These are phyloP conservation scores for Pediacus dermestoides DNA, from an alignment of 2,888 invertebrate species.

Conservation along the genomic window DNA sequence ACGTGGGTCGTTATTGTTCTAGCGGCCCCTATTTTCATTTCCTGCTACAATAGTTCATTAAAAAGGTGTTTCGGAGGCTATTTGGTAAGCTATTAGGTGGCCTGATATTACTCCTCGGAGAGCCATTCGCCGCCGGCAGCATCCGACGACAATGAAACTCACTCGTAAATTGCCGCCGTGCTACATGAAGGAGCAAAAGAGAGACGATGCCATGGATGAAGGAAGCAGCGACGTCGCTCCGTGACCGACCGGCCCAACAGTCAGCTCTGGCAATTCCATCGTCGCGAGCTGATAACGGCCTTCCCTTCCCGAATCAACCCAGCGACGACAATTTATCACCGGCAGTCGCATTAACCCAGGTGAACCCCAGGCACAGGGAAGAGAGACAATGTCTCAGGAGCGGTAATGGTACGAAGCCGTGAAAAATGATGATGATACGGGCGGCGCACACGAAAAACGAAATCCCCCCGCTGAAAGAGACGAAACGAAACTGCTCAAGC, in stretches of 20 bases:
- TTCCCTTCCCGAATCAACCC: slow-evolving; percentile 37
- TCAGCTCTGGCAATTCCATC: slow-evolving; percentile 38
- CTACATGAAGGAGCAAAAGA: background rate
- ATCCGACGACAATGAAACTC: slow-evolving; percentile 52
- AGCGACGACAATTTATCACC: slow-evolving; percentile 49
- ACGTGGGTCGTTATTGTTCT: slow-evolving; percentile 41
- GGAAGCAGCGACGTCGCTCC: background rate
- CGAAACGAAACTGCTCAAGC: too few relatives aligned
- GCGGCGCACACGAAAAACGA: slow-evolving; percentile 40
- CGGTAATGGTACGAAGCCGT: slow-evolving; percentile 49
- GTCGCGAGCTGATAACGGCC: slow-evolving; percentile 47
- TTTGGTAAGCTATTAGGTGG: slow-evolving; percentile 67
- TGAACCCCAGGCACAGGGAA: slow-evolving; percentile 41
- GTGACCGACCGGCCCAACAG: slow-evolving; percentile 2
- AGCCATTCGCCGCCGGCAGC: slow-evolving; percentile 50
- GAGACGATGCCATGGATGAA: background rate
- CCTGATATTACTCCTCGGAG: slow-evolving; percentile 53
- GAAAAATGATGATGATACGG: slow-evolving; percentile 51
- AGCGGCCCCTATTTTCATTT: slow-evolving; percentile 52
- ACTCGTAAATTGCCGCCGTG: slow-evolving; percentile 46
- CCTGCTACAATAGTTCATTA: slow-evolving; percentile 63
- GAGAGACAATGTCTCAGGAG: slow-evolving; percentile 48
- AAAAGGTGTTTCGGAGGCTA: slow-evolving; percentile 71
- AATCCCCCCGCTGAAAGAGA: slow-evolving; percentile 40
- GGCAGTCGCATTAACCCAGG: slow-evolving; percentile 50